Percentiles rank a stretch among this genome's conserved stretches.
phyloP scores from a whole-genome alignment of 2,113 vertebrate genomes.

The Leptocoma aspasia region DNA sequence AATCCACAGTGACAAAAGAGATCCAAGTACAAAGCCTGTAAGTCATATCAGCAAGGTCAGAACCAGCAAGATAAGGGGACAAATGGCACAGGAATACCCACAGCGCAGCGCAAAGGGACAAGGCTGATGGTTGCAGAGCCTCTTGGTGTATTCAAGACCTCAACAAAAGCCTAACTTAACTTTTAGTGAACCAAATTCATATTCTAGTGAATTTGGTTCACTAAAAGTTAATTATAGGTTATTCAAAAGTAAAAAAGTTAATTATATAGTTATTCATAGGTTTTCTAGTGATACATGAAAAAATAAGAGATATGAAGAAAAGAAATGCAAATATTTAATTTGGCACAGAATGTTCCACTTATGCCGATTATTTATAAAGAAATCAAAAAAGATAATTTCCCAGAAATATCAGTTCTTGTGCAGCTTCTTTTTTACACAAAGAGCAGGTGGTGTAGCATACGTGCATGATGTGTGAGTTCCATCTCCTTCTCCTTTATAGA shows the following conservation, averaged over 20 bases:
- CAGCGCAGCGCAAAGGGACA: rapidly evolving
- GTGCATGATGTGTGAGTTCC: not conserved
- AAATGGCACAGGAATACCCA: not conserved
- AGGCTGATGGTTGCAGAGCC: not conserved
- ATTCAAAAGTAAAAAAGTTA: no score
- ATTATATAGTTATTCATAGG: no score
- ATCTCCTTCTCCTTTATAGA: not conserved
- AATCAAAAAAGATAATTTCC: not conserved
- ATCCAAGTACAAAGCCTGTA: not conserved
- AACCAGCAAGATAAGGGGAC: not conserved
- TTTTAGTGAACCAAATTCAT: not conserved
- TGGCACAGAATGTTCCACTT: not conserved
- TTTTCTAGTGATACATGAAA: not conserved
- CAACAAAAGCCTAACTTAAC: not conserved
- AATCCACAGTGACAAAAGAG: not conserved
- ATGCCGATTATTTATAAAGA: not conserved
- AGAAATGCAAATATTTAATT: not conserved
- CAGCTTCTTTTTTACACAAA: not conserved
- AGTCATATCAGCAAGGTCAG: not conserved
- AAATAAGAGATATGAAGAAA: not conserved
- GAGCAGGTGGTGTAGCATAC: not conserved
- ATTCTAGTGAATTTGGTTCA: no score
- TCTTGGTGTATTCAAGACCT: not conserved
- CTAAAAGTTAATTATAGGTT: no score
- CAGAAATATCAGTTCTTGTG: not conserved